Evolutionary conservation across 92 coral and sea anemone species (phyloP).

Genomic region (Phenganax subtilis): DNA sequence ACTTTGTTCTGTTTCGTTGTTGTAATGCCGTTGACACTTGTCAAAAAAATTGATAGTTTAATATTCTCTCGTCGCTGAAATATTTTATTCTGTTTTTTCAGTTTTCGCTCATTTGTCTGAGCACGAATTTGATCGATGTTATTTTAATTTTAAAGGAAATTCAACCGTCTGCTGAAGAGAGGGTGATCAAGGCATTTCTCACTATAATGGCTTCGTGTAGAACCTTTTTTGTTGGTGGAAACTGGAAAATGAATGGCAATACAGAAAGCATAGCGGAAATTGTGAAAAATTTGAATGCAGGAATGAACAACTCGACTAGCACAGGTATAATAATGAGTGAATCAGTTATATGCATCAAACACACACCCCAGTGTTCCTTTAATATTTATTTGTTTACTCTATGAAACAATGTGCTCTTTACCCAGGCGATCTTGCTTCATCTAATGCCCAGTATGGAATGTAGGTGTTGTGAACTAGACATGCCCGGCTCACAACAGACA

Average conservation of each 20-base stretch:
- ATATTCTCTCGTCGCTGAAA: background rate
- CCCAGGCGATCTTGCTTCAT: too few relatives aligned
- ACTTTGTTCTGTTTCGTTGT: too few relatives aligned
- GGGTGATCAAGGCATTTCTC: too few relatives aligned
- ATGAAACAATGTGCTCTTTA: too few relatives aligned
- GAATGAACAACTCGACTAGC: slow-evolving; percentile 27
- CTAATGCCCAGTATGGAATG: too few relatives aligned
- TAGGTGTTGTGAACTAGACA: too few relatives aligned
- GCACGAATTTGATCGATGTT: background rate
- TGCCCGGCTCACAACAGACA: too few relatives aligned
- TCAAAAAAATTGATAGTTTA: too few relatives aligned
- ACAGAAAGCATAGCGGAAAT: slow-evolving; percentile 71
- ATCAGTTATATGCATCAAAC: background rate
- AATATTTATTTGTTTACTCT: too few relatives aligned
- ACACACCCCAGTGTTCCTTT: too few relatives aligned
- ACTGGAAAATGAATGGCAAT: slow-evolving; percentile 99
- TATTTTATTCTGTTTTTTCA: background rate
- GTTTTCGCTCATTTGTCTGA: background rate
- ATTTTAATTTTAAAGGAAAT: background rate
- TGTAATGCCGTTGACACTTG: too few relatives aligned
- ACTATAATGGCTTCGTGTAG: slow-evolving; percentile 38
- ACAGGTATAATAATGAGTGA: background rate
- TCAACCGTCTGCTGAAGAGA: too few relatives aligned
- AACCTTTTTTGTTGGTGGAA: slow-evolving; percentile 95
- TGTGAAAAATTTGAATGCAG: slow-evolving; percentile 55